Evolutionary conservation across 2,797 vertebrate genomes (phyloP).

Genomic region (Triplophysa yarkandensis): DNA sequence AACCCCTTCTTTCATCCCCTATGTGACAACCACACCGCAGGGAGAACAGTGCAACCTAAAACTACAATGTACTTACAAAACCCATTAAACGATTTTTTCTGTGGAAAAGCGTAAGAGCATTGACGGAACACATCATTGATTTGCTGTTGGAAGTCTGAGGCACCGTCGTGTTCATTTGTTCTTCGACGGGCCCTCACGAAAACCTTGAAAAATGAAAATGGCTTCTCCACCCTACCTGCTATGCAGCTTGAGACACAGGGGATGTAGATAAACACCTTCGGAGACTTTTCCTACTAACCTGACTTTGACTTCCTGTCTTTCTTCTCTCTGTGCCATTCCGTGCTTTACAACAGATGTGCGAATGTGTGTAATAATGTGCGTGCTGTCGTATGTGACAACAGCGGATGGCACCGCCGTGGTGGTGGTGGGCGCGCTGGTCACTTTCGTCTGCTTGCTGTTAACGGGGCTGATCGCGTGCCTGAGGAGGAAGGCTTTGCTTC

Average conservation of each 20-base stretch:
- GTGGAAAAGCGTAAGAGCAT: constrained; percentile 22
- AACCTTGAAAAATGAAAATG: constrained; percentile 15
- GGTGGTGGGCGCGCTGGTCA: constrained; percentile 80
- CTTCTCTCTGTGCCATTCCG: constrained; percentile 43
- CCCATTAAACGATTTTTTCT: constrained; percentile 44
- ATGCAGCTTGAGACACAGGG: constrained; percentile 25
- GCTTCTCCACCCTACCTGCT: background rate
- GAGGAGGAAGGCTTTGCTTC: constrained; percentile 85
- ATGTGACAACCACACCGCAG: constrained; percentile 33
- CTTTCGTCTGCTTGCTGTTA: constrained; percentile 78
- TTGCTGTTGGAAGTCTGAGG: constrained; percentile 20
- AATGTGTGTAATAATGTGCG: constrained; percentile 80
- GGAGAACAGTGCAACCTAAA: background rate
- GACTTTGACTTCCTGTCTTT: constrained; percentile 31
- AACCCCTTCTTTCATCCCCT: constrained; percentile 27
- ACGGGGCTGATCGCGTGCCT: constrained; percentile 81
- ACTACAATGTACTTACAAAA: constrained; percentile 30
- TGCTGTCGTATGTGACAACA: constrained; percentile 78
- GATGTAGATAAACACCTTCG: constrained; percentile 8
- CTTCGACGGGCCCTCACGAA: background rate
- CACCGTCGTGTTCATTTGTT: background rate
- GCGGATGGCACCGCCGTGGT: constrained; percentile 81
- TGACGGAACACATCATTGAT: constrained; percentile 31
- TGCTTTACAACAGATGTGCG: constrained; percentile 73
- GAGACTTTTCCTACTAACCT: constrained; percentile 18